These are phyloP conservation scores for Prinia subflava DNA, from an alignment of 2,113 vertebrate genomes.

Conservation along the genomic window DNA sequence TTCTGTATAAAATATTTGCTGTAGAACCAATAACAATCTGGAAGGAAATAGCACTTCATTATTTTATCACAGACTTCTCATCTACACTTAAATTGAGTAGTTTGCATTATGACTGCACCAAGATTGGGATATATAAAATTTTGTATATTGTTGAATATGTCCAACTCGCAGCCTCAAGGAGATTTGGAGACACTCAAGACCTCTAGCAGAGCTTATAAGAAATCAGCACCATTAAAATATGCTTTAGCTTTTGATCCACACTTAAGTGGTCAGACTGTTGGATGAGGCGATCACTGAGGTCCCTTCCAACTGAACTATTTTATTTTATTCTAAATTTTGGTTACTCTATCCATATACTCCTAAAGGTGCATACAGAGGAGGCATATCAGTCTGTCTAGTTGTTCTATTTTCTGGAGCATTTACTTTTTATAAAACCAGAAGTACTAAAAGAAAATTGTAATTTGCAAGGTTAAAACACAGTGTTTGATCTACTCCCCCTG, in stretches of 20 bases:
- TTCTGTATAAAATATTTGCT: not conserved
- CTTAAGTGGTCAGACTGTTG: not conserved
- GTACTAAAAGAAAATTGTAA: not conserved
- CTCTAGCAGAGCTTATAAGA: not conserved
- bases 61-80: not conserved
- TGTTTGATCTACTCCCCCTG: not conserved
- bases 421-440: not conserved
- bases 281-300: not conserved
- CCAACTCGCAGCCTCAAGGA: not conserved
- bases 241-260: not conserved
- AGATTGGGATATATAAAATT: not conserved
- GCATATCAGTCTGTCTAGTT: not conserved
- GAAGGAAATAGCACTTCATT: not conserved
- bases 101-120: not conserved
- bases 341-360: not conserved
- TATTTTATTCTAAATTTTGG: not conserved
- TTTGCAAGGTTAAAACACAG: not conserved
- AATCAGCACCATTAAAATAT: not conserved
- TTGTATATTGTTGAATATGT: not conserved
- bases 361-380: not conserved
- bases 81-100: not conserved
- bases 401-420: not conserved
- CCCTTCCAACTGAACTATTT: not conserved
- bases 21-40: not conserved
- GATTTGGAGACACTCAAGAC: not conserved